These are phyloP conservation scores for Pionites leucogaster DNA, from an alignment of 2,113 vertebrate species.

Conservation along the genomic window DNA sequence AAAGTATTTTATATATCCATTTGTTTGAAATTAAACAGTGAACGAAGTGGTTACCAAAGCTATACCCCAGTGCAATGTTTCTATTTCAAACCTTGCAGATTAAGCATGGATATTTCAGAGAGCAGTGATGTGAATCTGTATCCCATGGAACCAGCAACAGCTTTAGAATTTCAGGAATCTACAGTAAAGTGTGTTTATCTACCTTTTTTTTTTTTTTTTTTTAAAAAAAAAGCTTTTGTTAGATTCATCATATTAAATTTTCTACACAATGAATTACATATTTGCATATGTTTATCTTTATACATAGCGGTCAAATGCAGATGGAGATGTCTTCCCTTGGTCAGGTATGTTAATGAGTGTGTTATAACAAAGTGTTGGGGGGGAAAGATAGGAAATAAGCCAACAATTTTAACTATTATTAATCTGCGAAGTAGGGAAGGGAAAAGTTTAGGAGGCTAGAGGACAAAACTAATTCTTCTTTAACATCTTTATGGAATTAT, in stretches of 20 bases:
- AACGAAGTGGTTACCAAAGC: background rate
- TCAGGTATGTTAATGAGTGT: constrained; percentile 76
- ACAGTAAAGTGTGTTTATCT: constrained; percentile 67
- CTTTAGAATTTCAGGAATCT: constrained; percentile 63
- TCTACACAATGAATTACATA: background rate
- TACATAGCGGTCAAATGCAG: constrained; percentile 80
- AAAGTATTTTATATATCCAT: background rate
- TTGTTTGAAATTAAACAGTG: background rate
- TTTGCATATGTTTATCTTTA: constrained; percentile 14
- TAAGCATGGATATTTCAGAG: constrained; percentile 73
- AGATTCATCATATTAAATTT: background rate
- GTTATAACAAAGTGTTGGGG: background rate
- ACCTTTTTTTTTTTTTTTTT: background rate
- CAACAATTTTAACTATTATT: background rate
- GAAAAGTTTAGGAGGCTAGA: background rate
- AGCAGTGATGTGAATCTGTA: constrained; percentile 79
- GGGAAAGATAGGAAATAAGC: background rate
- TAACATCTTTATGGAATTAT: background rate
- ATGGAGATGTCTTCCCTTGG: constrained; percentile 74
- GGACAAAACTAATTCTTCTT: background rate
- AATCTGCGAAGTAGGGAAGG: background rate
- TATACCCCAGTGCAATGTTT: background rate
- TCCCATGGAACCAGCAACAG: constrained; percentile 71
- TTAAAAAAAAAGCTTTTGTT: background rate
- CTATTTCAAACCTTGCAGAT: constrained; percentile 63